A percentile compares a stretch with the other conserved stretches of the same genome.
These are phyloP conservation scores for Lateolabrax maculatus DNA, from an alignment of 2,797 vertebrate genomes.

Conservation along the genomic window DNA sequence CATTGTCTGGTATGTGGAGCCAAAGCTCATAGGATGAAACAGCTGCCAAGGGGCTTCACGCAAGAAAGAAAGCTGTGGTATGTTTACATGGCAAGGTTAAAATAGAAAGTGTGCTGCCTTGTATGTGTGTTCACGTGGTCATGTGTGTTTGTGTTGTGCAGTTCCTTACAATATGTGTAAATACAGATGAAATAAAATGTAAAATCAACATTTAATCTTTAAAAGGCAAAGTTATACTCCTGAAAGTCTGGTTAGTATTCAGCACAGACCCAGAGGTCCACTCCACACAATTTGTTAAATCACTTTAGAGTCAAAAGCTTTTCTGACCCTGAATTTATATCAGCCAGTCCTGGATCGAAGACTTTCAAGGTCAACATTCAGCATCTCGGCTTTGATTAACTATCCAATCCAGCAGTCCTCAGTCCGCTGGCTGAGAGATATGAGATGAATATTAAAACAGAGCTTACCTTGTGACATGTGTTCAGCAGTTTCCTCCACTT, in stretches of 20 bases:
- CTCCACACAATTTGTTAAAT: slow-evolving; percentile 58
- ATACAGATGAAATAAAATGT: slow-evolving; percentile 41
- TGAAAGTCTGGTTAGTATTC: slow-evolving; percentile 51
- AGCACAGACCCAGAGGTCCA: slow-evolving; percentile 24
- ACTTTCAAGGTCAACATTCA: slow-evolving; percentile 68
- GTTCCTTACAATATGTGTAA: slow-evolving; percentile 7
- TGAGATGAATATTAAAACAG: slow-evolving; percentile 56
- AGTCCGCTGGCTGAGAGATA: slow-evolving; percentile 12
- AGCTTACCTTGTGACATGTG: slow-evolving; percentile 75
- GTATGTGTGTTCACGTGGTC: slow-evolving; percentile 26
- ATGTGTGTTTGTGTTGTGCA: slow-evolving; percentile 33
- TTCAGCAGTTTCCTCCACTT: slow-evolving; percentile 57
- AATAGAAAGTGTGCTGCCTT: slow-evolving; percentile 69
- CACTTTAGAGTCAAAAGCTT: slow-evolving; percentile 56
- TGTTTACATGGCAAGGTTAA: slow-evolving; percentile 70
- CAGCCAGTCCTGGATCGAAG: slow-evolving; percentile 41
- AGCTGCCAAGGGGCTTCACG: slow-evolving; percentile 75
- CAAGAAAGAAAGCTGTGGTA: slow-evolving; percentile 64
- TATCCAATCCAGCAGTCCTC: slow-evolving; percentile 36
- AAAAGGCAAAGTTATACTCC: slow-evolving; percentile 35
- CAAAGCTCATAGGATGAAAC: slow-evolving; percentile 65
- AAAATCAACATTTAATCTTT: slow-evolving; percentile 44
- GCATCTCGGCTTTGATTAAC: slow-evolving; percentile 58
- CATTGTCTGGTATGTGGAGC: slow-evolving; percentile 63
- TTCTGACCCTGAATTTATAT: slow-evolving; percentile 63